Evolutionary conservation across 2,888 invertebrate species (phyloP).

Genomic region (Halocaridina rubra): DNA sequence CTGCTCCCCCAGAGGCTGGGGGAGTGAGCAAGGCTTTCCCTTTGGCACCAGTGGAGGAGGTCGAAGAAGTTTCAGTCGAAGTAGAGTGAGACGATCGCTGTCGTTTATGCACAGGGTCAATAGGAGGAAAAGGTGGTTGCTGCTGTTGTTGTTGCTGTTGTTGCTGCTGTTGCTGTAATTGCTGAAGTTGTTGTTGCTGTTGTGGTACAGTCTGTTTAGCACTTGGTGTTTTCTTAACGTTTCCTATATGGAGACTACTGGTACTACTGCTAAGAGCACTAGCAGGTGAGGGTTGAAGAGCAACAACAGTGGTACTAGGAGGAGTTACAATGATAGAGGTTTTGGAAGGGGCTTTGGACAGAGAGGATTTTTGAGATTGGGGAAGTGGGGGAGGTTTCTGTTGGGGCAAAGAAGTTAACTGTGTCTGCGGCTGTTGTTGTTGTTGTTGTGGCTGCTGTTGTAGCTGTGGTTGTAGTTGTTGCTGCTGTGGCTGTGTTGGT

Average conservation of each 20-base stretch:
- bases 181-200: constrained; percentile 7
- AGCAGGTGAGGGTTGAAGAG: constrained; percentile 32
- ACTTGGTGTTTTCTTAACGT: neutral
- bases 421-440: constrained; percentile 3
- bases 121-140: constrained; percentile 9
- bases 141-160: neutral
- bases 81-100: constrained; percentile 42
- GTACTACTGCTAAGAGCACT: constrained; percentile 49
- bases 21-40: constrained; percentile 29
- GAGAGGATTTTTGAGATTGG: neutral
- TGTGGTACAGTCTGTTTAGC: no score
- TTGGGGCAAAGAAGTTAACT: constrained; percentile 1
- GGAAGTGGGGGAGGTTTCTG: constrained; percentile 1
- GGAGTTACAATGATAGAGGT: constrained; percentile 19
- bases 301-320: neutral
- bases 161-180: constrained; percentile 3
- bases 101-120: constrained; percentile 9
- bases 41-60: constrained; percentile 48
- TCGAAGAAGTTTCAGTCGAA: constrained; percentile 42
- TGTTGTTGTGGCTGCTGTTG: no score
- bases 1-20: constrained; percentile 18
- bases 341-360: constrained; percentile 41
- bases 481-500: constrained; percentile 12
- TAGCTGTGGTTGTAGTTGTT: neutral
- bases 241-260: constrained; percentile 21